Evolutionary conservation across 2,888 invertebrate genomes (phyloP).

Genomic region (Lymantria dispar): DNA sequence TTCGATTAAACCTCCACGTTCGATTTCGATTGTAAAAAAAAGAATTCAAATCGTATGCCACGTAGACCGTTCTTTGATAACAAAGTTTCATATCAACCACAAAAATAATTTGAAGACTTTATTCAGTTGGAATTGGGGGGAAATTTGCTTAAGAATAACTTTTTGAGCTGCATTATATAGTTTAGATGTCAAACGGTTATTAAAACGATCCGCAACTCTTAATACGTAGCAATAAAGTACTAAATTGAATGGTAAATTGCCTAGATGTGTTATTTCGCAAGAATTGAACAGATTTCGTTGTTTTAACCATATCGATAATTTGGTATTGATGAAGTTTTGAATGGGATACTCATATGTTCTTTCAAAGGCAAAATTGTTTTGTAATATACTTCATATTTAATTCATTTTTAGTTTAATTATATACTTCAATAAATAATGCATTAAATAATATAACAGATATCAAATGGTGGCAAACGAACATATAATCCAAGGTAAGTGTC

Average conservation of each 20-base stretch:
- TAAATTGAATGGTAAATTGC: conserved; percentile 1
- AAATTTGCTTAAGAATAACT: neutral
- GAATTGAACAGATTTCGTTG: neutral
- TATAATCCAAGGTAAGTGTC: too few relatives aligned
- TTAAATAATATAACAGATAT: too few relatives aligned
- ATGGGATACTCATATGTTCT: neutral
- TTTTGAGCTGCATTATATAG: neutral
- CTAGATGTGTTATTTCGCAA: neutral
- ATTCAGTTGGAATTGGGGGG: neutral
- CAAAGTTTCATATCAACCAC: neutral
- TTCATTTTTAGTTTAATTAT: too few relatives aligned
- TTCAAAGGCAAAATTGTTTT: neutral
- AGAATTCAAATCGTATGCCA: conserved; percentile 28
- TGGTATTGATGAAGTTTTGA: neutral
- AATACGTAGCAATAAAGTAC: neutral
- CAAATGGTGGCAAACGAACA: too few relatives aligned
- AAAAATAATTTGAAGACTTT: neutral
- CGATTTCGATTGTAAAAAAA: conserved; percentile 26
- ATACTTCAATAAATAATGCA: too few relatives aligned
- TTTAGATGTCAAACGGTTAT: neutral
- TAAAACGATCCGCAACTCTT: neutral
- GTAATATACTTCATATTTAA: too few relatives aligned
- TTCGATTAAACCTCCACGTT: conserved; percentile 34
- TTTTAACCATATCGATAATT: conserved; percentile 1
- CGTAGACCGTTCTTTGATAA: conserved; percentile 17